A percentile compares a stretch with the other conserved stretches of the same genome.
Conservation (phyloP, 2,113 vertebrate species). For the Osmerus eperlanus region DNA sequence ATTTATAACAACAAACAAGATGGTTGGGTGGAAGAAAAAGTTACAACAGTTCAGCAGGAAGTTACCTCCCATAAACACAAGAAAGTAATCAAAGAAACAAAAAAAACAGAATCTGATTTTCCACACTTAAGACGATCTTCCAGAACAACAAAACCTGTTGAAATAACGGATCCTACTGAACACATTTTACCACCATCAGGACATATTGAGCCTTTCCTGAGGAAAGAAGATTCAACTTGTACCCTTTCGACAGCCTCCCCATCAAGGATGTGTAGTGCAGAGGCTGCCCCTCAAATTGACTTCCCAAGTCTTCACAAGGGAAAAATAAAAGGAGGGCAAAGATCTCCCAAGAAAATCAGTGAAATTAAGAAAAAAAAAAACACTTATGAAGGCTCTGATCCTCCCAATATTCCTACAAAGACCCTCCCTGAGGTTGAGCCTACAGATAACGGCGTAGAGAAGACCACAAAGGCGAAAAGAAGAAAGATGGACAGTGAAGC, state of each 20-base stretch:
- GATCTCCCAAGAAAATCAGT: neutral
- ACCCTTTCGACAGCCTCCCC: neutral
- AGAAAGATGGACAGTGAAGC: neutral
- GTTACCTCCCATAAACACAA: neutral
- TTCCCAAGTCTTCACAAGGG: neutral
- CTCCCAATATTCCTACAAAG: neutral
- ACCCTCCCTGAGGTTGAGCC: neutral
- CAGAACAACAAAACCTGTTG: slow-evolving; percentile 3
- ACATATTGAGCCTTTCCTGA: neutral
- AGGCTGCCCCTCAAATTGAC: neutral
- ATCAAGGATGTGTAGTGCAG: neutral
- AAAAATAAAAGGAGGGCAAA: neutral
- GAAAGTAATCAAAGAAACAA: neutral
- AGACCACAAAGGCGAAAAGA: neutral
- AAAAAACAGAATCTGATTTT: neutral
- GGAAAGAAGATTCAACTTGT: neutral
- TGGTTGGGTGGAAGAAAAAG: neutral
- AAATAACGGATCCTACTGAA: neutral
- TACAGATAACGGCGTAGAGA: neutral
- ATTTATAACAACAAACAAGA: neutral
- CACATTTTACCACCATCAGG: neutral
- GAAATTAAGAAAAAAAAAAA: neutral
- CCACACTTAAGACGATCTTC: slow-evolving; percentile 3
- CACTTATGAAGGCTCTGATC: neutral
- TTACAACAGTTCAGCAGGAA: neutral